Evolutionary conservation across 2,113 vertebrate genomes (phyloP).

Genomic region (Sinocyclocheilus rhinocerous): DNA sequence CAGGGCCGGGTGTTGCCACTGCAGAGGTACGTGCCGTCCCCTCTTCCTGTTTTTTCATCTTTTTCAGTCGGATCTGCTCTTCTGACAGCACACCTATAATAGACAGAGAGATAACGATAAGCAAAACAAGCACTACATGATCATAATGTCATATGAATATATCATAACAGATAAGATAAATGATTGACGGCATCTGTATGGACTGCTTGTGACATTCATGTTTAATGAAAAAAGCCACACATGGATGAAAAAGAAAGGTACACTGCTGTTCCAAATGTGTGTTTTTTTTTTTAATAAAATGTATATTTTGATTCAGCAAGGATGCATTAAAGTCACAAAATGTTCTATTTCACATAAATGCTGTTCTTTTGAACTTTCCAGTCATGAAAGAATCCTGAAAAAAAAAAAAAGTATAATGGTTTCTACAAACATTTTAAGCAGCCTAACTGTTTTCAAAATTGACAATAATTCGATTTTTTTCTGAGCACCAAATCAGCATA

Average conservation of each 20-base stretch:
- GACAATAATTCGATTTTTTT: neutral
- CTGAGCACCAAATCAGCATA: neutral
- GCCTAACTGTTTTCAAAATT: neutral
- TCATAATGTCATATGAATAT: neutral
- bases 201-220: neutral
- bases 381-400: neutral
- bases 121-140: neutral
- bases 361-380: too few relatives aligned
- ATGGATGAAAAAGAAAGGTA: neutral
- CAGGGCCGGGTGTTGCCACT: constrained; percentile 70
- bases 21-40: constrained; percentile 81
- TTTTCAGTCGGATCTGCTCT: constrained; percentile 93
- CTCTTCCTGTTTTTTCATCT: constrained; percentile 92
- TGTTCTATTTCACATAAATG: neutral
- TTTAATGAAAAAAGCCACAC: neutral
- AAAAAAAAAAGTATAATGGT: neutral
- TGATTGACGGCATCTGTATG: neutral
- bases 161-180: neutral
- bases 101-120: constrained; percentile 6
- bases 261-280: neutral
- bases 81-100: constrained; percentile 90
- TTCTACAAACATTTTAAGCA: neutral
- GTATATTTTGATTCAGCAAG: neutral
- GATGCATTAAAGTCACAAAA: neutral
- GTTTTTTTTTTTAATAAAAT: neutral